Evolutionary conservation across 2,797 vertebrate genomes (phyloP), one percentile per base, ranked within the genome.

Genomic region (Botia almorhae): DNA sequence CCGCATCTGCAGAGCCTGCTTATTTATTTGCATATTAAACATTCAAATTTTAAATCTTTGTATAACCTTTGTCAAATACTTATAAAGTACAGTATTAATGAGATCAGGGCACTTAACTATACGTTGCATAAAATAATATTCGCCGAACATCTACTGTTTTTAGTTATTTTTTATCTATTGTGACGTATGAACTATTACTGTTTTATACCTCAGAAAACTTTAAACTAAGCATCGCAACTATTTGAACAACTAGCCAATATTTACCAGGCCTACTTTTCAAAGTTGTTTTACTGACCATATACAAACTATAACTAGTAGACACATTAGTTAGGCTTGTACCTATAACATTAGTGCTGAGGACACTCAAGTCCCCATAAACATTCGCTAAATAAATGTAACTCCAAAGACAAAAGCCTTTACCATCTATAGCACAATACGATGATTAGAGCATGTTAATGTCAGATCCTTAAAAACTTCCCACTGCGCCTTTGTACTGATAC

Each of bases 361-460:
- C 29, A 29, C 68, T 55, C 39, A 64, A 55, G 29, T 69, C 46
- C 21, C 51, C 61, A 58, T 33, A 19, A 64, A 33, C 50, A 46
- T 74, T 53, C 21, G 19, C 51, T 73, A 68, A 78, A 78, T 69
- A 69, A 79, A 60, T 78, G 71, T 78, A 63, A 60, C 55, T 48
- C 39, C 19, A 58, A 74, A 70, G 55, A 70, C 58, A 70, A 78
- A 65, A 74, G 60, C 3, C 58, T 63, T 69, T 75, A 17, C 14
- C 43, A 23, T 39, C 48, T 33, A 51, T 43, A 13, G 72, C 76
- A 75, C 46, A 55, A 71, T 63, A 64, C 79, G 65, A 81, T 76
- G 72, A 74, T 70, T 74, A 84, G 71, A 65, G 70, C 65, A 74
- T 81, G 76, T 61, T 74, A 81, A 80, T 80, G 78, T 80, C 70